phyloP scores from a whole-genome alignment of 2,797 vertebrate genomes.

The Xenentodon cancila region DNA sequence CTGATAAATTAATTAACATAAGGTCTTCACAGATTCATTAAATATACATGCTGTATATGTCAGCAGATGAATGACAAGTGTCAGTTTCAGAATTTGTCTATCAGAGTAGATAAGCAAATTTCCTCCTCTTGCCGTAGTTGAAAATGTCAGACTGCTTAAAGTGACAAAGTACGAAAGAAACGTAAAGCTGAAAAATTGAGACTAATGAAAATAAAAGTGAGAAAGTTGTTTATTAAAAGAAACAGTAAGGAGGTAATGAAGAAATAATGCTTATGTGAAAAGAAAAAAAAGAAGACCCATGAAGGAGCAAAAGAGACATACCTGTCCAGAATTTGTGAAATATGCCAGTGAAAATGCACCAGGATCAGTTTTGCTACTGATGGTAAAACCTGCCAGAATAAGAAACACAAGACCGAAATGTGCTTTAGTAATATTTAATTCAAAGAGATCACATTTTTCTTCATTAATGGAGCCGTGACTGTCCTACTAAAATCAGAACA shows the following conservation, averaged over 20 bases:
- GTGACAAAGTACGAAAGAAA: too few relatives aligned
- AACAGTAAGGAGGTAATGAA: neutral
- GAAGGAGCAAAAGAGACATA: conserved; percentile 61
- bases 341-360: conserved; percentile 99
- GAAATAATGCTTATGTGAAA: neutral
- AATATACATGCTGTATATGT: neutral
- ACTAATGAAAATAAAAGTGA: neutral
- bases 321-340: conserved; percentile 97
- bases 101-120: neutral
- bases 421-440: neutral
- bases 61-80: neutral
- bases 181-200: too few relatives aligned
- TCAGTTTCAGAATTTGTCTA: neutral
- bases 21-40: too few relatives aligned
- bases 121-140: neutral
- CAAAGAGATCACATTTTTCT: conserved; percentile 3
- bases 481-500: too few relatives aligned
- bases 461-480: neutral
- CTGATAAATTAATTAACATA: neutral
- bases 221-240: neutral
- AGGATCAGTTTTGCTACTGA: conserved; percentile 98
- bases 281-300: too few relatives aligned
- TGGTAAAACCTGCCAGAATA: conserved; percentile 87
- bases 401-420: neutral
- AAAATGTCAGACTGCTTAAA: neutral